Base-by-base conservation (phyloP, 2,888 invertebrate species). In the Pseudoips prasinana region DNA sequence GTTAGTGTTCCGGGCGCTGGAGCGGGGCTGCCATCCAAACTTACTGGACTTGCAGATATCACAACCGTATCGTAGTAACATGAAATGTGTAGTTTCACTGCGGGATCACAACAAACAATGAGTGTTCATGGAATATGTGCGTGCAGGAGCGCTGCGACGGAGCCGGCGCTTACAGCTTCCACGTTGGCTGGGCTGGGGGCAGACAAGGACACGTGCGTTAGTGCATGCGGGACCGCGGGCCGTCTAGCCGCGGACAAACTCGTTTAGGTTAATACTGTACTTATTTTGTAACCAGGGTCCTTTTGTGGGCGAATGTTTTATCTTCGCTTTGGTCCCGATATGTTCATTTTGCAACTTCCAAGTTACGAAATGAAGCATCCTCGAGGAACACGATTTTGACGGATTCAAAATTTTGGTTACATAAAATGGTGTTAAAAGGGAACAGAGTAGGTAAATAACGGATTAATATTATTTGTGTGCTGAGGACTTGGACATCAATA, bases 21-120 rank as follows among this genome's bases (percentile, higher is more conserved):
- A 64, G 67, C 78, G 77, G 67, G 67, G 70, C 64, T 60, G 74
- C 74, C 74, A 73, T 71, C 77, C 77, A 74, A 79, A 82, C 85
- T 86, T 81, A 83, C 82, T 67, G 67, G 76, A 62, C 74, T 69
- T 73, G 80, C 67, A 76, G 82, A 79, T 75, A 81, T 86, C 85
- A 84, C 86, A 81, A 87, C 82, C 84, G 82, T 83, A 78, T 81
- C 72, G 77, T 74, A 74, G 76, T 74, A 71, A 78, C 73, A 47
- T 51, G 69, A 73, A 71, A 78, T 82, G 80, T 85, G 84, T 80
- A 79, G 84, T 81, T 82, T 86, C 85, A 85, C 87, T 87, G 87
- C 87, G 85, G 87, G 86, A 79, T 87, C 86, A 87, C 87, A 86
- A 85, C 85, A 85, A 86, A 85, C 85, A 86, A 85, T 82, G 83